Base-by-base conservation (phyloP, 2,113 vertebrate species). In the Protobothrops mucrosquamatus region DNA sequence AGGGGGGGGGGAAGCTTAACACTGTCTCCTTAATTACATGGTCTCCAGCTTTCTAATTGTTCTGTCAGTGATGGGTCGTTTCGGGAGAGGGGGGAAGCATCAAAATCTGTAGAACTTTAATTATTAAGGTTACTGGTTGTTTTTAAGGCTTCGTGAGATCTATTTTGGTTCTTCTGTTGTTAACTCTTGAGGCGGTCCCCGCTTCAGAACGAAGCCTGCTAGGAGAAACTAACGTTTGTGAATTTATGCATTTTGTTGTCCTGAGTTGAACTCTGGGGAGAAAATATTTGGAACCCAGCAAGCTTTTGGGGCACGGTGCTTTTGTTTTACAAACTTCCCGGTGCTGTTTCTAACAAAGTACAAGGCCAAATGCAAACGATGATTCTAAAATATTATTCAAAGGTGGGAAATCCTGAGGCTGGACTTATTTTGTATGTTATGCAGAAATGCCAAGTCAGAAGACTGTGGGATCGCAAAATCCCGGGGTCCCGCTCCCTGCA, bases 1-100 rank as follows among this genome's bases (percentile, higher is more conserved):
- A 15, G 1, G 61, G 61, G 5, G n/a, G 15, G 15, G 5, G 4
- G 4, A 0, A 6, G 0, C 11, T 74, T 20, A 43, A 26, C 39
- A n/a, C 39, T 22, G 56, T 52, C 54, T 87, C 4, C 8, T 91
- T 92, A 87, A 92, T 64, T 92, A 34, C 22, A 88, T 3, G 29
- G 39, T 15, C 20, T 51, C 5, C 43, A 64, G 5, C 10, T 87
- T 86, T 9, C 55, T 87, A 91, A 92, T 92, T 87, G 85, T 22
- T 87, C 85, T 64, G 54, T 86, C 61, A 64, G 46, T 3, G 43
- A 64, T 39, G 91, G 56, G 91, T 14, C 0, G 6, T 34, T 87
- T 64, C 24, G 24, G 2, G 15, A 43, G 18, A 15, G 3, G 12
- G 14, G 39, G 3, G n/a, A 0, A 34, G 24, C 56, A 48, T 87